Conservation (phyloP, 1,140 invertebrate species). For the Pollicipes pollicipes region DNA sequence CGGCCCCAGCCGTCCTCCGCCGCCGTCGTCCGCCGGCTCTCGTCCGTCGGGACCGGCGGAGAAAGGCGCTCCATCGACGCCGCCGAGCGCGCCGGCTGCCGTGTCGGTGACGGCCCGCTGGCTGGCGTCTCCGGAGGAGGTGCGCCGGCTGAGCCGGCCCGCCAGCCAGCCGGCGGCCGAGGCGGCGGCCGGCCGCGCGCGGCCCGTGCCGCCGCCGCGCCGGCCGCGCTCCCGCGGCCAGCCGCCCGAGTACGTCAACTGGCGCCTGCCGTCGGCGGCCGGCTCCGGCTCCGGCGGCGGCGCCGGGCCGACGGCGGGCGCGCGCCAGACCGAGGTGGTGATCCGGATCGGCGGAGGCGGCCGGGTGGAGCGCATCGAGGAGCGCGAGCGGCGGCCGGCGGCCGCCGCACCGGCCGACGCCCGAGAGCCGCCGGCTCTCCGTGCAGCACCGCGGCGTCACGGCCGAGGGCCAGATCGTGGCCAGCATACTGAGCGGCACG, state of each 20-base stretch:
- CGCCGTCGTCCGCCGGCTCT: no score
- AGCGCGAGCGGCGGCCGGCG: background rate
- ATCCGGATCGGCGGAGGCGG: background rate
- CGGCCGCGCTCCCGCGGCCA: slow-evolving; percentile 27
- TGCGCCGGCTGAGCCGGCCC: no score
- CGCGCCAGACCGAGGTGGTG: background rate
- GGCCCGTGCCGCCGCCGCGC: slow-evolving; percentile 9
- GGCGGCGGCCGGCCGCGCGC: no score
- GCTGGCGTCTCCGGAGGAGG: background rate
- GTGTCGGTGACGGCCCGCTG: background rate
- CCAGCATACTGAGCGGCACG: background rate
- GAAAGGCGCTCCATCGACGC: no score
- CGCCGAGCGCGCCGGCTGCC: no score
- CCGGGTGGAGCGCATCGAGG: background rate
- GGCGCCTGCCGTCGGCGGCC: slow-evolving; percentile 7
- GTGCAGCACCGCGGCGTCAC: background rate
- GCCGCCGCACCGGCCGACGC: no score
- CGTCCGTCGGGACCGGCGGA: no score
- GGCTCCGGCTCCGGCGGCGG: slow-evolving; percentile 6
- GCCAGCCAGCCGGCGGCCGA: background rate
- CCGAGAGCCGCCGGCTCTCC: background rate
- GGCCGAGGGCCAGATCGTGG: background rate
- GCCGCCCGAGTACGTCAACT: background rate
- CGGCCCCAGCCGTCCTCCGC: background rate
- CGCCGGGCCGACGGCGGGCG: background rate